Conservation (phyloP, 2,113 vertebrate species). For the Triplophysa rosa region DNA sequence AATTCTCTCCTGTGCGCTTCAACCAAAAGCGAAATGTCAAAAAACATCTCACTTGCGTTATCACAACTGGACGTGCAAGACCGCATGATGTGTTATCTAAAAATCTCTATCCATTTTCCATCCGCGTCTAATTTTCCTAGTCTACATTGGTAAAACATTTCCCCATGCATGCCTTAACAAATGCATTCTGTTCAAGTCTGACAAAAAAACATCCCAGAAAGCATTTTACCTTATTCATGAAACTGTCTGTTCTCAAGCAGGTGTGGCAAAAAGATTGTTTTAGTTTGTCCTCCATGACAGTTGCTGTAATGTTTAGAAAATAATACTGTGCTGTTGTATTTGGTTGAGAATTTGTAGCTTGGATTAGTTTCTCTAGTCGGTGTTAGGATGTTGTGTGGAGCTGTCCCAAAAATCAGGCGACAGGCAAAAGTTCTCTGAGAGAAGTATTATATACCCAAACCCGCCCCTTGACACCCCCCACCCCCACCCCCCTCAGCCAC, state of each 20-base stretch:
- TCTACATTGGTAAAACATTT: too few species aligned
- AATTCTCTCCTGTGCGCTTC: background rate
- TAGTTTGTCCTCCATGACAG: conserved; percentile 76
- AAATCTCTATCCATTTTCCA: background rate
- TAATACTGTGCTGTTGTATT: conserved; percentile 61
- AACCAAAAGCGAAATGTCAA: conserved; percentile 8
- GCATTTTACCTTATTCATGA: conserved; percentile 73
- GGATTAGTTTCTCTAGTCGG: conserved; percentile 74
- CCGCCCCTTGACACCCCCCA: conserved; percentile 72
- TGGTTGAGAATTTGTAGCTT: conserved; percentile 71
- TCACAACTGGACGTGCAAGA: background rate
- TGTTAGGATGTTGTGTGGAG: conserved; percentile 71
- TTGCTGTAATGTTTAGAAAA: conserved; percentile 58
- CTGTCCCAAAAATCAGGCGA: conserved; percentile 81
- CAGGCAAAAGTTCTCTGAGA: conserved; percentile 79
- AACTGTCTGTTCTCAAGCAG: conserved; percentile 72
- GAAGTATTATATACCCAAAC: conserved; percentile 77
- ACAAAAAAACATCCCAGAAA: background rate
- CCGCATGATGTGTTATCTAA: background rate
- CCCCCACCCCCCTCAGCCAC: conserved; percentile 28
- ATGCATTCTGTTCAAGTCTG: background rate
- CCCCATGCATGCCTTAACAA: background rate
- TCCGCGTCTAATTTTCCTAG: background rate
- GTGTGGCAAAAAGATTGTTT: conserved; percentile 74
- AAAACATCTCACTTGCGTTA: background rate